phyloP scores from a whole-genome alignment of 2,113 vertebrate species.

The Platichthys stellatus region DNA sequence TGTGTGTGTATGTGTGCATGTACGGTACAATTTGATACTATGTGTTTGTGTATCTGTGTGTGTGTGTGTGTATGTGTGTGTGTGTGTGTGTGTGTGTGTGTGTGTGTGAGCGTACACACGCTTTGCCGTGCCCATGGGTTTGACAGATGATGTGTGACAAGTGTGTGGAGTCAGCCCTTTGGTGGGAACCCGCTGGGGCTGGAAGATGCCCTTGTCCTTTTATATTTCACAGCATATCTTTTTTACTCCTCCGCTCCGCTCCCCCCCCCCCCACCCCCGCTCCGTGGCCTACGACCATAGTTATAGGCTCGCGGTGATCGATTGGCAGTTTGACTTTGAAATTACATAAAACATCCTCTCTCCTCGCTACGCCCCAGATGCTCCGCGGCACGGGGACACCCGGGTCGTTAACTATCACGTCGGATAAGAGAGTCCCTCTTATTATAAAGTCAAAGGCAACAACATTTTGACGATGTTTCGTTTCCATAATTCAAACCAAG shows the following conservation, averaged over 20 bases:
- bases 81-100: not conserved
- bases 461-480: conserved; percentile 9
- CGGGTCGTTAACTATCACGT: conserved; percentile 31
- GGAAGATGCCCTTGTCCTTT: conserved; percentile 75
- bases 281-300: conserved; percentile 29
- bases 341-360: conserved; percentile 58
- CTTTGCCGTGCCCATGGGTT: conserved; percentile 41
- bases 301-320: conserved; percentile 59
- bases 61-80: not conserved
- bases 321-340: conserved; percentile 74
- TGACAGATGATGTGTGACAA: conserved; percentile 79
- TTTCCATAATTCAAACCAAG: conserved; percentile 37
- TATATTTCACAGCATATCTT: conserved; percentile 69
- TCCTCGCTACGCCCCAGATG: not conserved
- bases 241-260: conserved; percentile 47
- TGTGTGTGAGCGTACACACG: conserved; percentile 5
- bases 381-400: conserved; percentile 16
- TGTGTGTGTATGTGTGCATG: conserved; percentile 1
- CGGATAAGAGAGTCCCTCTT: conserved; percentile 3
- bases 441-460: conserved; percentile 24
- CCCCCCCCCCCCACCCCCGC: conserved; percentile 3
- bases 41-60: conserved; percentile 8
- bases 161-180: conserved; percentile 79
- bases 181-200: conserved; percentile 70
- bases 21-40: conserved; percentile 1